These are phyloP conservation scores for Orcinus orca DNA, from an alignment of 2,113 vertebrate species.

Conservation along the genomic window DNA sequence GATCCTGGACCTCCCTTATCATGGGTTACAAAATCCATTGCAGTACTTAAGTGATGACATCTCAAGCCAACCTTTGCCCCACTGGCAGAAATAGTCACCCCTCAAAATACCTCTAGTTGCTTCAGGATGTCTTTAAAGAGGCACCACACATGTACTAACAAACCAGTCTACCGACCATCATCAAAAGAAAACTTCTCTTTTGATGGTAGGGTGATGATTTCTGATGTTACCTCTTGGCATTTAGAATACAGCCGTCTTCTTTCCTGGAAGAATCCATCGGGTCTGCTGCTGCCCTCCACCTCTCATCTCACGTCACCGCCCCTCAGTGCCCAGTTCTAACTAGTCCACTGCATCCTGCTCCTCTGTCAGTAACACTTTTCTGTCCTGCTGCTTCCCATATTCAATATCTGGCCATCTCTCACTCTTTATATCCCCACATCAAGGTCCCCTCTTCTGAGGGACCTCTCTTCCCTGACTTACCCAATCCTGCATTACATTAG, in stretches of 20 bases:
- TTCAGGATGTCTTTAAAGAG: neutral
- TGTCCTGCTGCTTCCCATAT: neutral
- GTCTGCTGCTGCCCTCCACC: accelerated
- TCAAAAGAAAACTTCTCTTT: neutral
- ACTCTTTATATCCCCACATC: neutral
- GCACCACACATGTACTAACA: neutral
- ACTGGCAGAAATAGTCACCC: neutral
- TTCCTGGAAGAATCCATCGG: accelerated
- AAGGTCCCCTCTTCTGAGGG: neutral
- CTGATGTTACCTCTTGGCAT: neutral
- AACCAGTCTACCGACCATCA: too few relatives aligned
- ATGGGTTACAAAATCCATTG: neutral
- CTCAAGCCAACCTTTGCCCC: neutral
- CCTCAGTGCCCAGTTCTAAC: neutral
- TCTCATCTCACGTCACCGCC: accelerated
- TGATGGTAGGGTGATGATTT: neutral
- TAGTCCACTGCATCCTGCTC: accelerated
- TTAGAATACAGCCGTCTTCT: accelerated
- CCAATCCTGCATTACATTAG: neutral
- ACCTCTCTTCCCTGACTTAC: neutral
- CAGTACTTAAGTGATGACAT: neutral
- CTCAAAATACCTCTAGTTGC: neutral
- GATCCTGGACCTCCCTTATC: neutral
- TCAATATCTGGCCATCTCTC: too few relatives aligned
- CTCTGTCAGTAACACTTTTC: neutral